Base-by-base conservation (phyloP, 2,797 vertebrate species). In the Toxotes lorentzi region DNA sequence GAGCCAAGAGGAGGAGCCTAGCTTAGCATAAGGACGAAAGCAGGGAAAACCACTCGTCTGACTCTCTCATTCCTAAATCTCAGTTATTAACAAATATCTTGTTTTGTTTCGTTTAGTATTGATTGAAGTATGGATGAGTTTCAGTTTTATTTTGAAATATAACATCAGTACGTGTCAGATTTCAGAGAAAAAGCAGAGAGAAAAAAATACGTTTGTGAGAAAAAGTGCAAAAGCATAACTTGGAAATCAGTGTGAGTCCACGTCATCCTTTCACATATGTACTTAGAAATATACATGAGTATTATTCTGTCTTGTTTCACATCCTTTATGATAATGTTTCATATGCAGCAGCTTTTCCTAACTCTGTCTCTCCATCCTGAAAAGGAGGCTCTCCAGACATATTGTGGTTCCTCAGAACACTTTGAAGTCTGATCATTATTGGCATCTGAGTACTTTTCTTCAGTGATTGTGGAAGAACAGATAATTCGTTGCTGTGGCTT, bases 281-380 rank as follows among this genome's bases (percentile, higher is more conserved):
- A 14, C 16, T 7, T 45, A 19, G 19, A 7, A 21, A 6, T 19
- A 7, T 21, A 9, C 35, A 19, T 19, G 45, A 7, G 23, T 27
- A 53, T 51, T 51, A 51, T 53, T 53, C 50, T 53, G 50, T 53
- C 23, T 53, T 53, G 23, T 53, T 53, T 12, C 50, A 47, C 45
- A 47, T 47, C 1, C 12, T 5, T 0, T 27, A 14, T 53, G 23
- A 53, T 1, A 27, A 24, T 24, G 11, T 27, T 14, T 24, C 23
- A 58, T 35, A 58, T 19, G 57, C 32, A 38, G 57, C 21, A 38
- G n/a, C 32, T 12, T 35, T 38, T 59, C 10, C 17, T 4, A 38
- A 38, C 19, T 17, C 14, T 56, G 27, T 14, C 51, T 5, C 5
- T 5, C 23, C 14, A 53, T 53, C 10, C 23, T 53, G 27, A 32